Percentiles rank a stretch among this genome's conserved stretches.
phyloP scores from a whole-genome alignment of 2,113 vertebrate species.

The Oncorhynchus masou region DNA sequence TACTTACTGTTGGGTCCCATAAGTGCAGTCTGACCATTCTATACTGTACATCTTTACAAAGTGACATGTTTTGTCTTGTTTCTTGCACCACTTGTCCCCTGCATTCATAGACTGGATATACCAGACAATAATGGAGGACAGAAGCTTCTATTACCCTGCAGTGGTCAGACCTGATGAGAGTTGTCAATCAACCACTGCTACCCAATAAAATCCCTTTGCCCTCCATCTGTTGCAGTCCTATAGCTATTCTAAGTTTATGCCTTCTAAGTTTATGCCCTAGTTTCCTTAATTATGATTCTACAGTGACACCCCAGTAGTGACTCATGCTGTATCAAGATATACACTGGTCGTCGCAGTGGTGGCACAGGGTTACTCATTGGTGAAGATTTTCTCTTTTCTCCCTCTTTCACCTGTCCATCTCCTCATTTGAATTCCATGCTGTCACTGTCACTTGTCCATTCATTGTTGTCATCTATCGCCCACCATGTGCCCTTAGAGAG shows the following conservation, averaged over 20 bases:
- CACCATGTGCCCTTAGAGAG: too few relatives aligned
- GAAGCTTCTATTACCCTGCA: neutral
- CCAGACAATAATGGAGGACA: neutral
- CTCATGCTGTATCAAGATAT: neutral
- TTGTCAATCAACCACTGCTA: neutral
- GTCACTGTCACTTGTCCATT: too few relatives aligned
- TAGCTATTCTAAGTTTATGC: neutral
- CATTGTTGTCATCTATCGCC: too few relatives aligned
- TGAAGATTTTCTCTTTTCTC: too few relatives aligned
- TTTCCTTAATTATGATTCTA: neutral
- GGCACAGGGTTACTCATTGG: too few relatives aligned
- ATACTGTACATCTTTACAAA: neutral
- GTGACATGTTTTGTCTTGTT: constrained; percentile 14
- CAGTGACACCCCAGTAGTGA: neutral
- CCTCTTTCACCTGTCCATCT: too few relatives aligned
- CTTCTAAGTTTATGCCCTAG: neutral
- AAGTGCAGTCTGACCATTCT: neutral
- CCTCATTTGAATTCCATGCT: too few relatives aligned
- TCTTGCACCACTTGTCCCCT: neutral
- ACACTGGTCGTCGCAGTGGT: too few relatives aligned
- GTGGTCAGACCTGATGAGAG: neutral
- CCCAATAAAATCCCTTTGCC: neutral
- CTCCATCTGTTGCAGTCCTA: neutral
- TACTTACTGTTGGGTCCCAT: neutral
- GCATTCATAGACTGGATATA: neutral